These are phyloP conservation scores for Cheirogaleus major DNA, from an alignment of 2,797 vertebrate genomes.

Conservation along the genomic window DNA sequence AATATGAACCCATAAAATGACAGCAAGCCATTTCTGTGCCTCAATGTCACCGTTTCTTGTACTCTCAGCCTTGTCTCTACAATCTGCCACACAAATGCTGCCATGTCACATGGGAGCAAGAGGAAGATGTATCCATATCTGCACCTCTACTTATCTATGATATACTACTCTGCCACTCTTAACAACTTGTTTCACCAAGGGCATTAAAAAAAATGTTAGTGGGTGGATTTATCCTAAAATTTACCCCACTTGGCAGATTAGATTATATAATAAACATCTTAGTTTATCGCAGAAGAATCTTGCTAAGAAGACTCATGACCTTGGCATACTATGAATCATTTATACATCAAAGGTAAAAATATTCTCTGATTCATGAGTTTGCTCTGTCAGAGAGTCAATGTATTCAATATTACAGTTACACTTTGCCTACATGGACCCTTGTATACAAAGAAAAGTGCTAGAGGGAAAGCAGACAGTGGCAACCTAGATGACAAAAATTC, in stretches of 20 bases:
- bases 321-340: not conserved
- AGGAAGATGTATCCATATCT: not conserved
- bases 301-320: not conserved
- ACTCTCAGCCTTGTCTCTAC: not conserved
- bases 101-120: not conserved
- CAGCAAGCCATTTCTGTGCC: not conserved
- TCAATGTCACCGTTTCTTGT: not conserved
- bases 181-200: not conserved
- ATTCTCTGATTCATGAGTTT: constrained; percentile 10
- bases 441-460: not conserved
- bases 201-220: not conserved
- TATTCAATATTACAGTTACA: not conserved
- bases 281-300: constrained; percentile 19
- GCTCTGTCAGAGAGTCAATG: not conserved
- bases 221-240: not conserved
- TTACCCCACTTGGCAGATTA: not conserved
- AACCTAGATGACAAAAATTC: not conserved
- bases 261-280: constrained; percentile 14
- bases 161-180: not conserved
- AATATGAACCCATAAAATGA: not conserved
- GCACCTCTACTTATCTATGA: not conserved
- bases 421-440: not conserved
- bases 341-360: constrained; percentile 14
- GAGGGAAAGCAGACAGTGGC: not conserved
- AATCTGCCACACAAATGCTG: not conserved